Conservation (phyloP, 1,140 invertebrate species). For the Matsumurasca onukii region DNA sequence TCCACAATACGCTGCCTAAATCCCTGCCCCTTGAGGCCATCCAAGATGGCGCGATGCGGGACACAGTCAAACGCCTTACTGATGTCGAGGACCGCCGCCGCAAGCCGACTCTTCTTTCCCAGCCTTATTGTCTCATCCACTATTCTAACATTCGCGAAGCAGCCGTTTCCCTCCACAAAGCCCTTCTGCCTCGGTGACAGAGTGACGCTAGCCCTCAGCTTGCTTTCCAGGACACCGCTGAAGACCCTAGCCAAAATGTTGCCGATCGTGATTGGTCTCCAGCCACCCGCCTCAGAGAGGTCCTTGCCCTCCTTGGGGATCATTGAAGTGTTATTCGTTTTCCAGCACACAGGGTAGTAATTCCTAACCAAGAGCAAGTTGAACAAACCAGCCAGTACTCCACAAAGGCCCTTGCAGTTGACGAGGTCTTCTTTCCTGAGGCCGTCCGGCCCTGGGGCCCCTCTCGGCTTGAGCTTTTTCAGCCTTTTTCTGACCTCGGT, state of each 20-base stretch:
- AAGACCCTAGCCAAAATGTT: slow-evolving; percentile 4
- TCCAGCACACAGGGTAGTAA: neutral
- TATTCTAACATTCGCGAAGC: too few species aligned
- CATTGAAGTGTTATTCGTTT: neutral
- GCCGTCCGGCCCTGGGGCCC: too few species aligned
- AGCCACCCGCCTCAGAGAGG: too few species aligned
- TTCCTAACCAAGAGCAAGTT: neutral
- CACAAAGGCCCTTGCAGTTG: too few species aligned
- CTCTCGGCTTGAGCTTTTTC: neutral
- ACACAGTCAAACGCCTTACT: too few species aligned
- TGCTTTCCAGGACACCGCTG: neutral
- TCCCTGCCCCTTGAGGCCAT: too few species aligned
- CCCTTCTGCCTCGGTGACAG: neutral
- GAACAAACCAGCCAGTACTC: neutral
- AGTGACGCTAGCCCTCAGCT: neutral
- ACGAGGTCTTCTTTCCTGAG: too few species aligned
- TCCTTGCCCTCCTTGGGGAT: too few species aligned
- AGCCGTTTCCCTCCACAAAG: slow-evolving; percentile 1
- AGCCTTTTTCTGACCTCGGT: slow-evolving; percentile 24
- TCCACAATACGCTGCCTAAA: too few species aligned
- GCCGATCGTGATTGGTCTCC: slow-evolving; percentile 10
- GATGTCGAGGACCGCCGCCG: too few species aligned
- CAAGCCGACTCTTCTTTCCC: too few species aligned
- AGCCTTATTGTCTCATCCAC: too few species aligned
- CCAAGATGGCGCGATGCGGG: neutral